A percentile compares a stretch with the other conserved stretches of the same genome.
phyloP scores from a whole-genome alignment of 2,888 invertebrate species.

The Carpatolechia fugitivella region DNA sequence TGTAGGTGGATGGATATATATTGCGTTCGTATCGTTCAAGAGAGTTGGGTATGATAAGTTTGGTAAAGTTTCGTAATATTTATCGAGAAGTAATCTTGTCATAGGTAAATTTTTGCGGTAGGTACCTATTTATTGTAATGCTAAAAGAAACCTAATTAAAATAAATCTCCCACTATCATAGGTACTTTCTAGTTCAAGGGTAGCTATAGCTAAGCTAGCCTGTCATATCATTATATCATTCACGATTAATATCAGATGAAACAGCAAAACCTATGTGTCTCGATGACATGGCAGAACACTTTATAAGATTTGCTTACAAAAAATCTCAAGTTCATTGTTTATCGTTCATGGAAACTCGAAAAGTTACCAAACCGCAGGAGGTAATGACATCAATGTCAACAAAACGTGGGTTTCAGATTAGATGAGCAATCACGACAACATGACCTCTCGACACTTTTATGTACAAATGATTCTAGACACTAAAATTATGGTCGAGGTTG shows the following conservation, averaged over 20 bases:
- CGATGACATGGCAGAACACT: no score
- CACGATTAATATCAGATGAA: no score
- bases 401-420: slow-evolving; percentile 15
- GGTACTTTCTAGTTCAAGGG: no score
- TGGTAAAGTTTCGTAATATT: not conserved
- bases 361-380: slow-evolving; percentile 5
- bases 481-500: not conserved
- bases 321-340: not conserved
- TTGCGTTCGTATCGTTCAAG: not conserved
- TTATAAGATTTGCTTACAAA: no score
- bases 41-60: not conserved
- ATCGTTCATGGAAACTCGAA: not conserved
- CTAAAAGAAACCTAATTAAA: no score
- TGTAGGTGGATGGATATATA: slow-evolving; percentile 38
- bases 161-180: no score
- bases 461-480: not conserved
- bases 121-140: no score
- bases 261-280: no score
- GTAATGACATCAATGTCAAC: slow-evolving; percentile 17
- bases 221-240: no score
- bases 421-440: slow-evolving; percentile 2
- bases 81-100: not conserved
- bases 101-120: no score
- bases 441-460: not conserved
- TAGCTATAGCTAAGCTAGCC: no score